Base-by-base conservation (phyloP, 2,113 vertebrate species). In the Kryptolebias marmoratus region DNA sequence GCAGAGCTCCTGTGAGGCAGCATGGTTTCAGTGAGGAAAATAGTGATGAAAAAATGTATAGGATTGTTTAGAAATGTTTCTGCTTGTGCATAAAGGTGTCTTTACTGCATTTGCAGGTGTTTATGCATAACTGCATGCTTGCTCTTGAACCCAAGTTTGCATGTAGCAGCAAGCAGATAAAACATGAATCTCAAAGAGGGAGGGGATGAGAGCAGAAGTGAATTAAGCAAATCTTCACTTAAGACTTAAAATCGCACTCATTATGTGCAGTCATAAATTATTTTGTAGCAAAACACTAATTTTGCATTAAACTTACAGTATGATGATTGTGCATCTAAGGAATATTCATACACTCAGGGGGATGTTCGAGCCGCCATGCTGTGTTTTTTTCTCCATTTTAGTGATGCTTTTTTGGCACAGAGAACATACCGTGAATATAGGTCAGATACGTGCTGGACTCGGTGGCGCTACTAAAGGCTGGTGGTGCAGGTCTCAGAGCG, bases 261-360 rank as follows among this genome's bases (percentile, higher is more conserved):
- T 91, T 92, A 84, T 87, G 80, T 75, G 73, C 76, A 82, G 72
- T 92, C 89, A 94, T 94, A 86, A 94, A 94, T 94, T 81, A 94
- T 94, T 94, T 93, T 88, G 90, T 80, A 80, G 61, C 85, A 90
- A 90, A 93, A 94, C 91, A 92, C 89, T 94, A 93, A 94, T 94
- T 92, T 88, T 89, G 92, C 94, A 92, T 93, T 93, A 95, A 92
- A 93, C 93, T 92, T 93, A 95, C 93, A 93, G 95, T 81, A 22
- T 64, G 30, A 77, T 87, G 85, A 81, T 87, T 95, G 94, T 89
- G 94, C 81, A 91, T 82, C 91, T 91, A 92, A 95, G 91, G 90
- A 95, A 93, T 95, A 95, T 93, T 91, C 91, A 73, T 76, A 80
- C 84, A 85, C 92, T 92, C 86, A 68, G 88, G 81, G 87, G 91